These are phyloP conservation scores for Nomada fucata DNA, from an alignment of 2,888 invertebrate species.

Conservation along the genomic window DNA sequence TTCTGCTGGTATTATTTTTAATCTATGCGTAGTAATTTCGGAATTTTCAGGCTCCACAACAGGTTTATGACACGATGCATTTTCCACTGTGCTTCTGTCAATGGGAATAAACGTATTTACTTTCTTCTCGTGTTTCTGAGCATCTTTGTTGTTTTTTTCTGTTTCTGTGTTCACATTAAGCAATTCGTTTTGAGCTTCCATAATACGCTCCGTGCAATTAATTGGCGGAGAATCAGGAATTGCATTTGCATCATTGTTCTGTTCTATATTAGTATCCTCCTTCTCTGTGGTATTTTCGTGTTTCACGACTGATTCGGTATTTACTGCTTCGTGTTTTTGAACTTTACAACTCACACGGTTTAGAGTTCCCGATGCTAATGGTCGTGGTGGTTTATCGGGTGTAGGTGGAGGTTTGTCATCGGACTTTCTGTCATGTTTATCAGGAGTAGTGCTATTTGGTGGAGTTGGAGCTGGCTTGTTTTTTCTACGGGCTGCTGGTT, in stretches of 20 bases:
- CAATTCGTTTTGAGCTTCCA: conserved; percentile 47
- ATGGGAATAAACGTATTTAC: conserved; percentile 45
- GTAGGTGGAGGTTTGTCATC: conserved; percentile 82
- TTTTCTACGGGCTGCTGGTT: conserved; percentile 89
- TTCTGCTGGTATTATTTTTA: conserved; percentile 77
- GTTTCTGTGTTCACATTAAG: conserved; percentile 30
- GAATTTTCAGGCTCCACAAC: conserved; percentile 75
- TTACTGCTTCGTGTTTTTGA: conserved; percentile 85
- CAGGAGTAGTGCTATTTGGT: conserved; percentile 85
- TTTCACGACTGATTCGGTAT: conserved; percentile 74
- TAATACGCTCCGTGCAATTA: conserved; percentile 29
- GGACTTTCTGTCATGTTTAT: conserved; percentile 78
- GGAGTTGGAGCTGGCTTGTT: conserved; percentile 92
- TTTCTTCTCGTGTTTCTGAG: conserved; percentile 58
- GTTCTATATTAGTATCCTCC: conserved; percentile 57
- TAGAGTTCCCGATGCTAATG: conserved; percentile 86
- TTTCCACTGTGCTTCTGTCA: conserved; percentile 58
- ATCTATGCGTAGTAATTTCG: conserved; percentile 69
- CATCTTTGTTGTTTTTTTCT: conserved; percentile 58
- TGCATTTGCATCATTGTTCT: conserved; percentile 49
- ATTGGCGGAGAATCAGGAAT: conserved; percentile 29
- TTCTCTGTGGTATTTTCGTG: conserved; percentile 82
- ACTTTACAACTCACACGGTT: conserved; percentile 87
- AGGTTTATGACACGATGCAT: conserved; percentile 82
- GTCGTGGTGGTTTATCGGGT: conserved; percentile 89